Evolutionary conservation across 2,888 invertebrate genomes (phyloP).

Genomic region (Rapana venosa): DNA sequence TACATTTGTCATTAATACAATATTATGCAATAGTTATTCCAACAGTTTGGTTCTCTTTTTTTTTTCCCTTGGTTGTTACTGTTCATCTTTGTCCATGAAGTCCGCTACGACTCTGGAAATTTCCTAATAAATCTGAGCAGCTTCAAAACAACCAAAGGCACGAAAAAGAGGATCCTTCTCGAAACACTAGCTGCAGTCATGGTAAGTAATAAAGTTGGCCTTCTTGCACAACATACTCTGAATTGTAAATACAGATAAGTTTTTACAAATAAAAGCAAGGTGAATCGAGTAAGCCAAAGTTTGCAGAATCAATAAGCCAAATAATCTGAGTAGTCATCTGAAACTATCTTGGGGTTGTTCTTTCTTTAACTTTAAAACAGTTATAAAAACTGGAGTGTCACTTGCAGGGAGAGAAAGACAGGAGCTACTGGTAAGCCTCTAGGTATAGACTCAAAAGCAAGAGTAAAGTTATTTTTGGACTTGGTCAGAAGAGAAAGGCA

Average conservation of each 20-base stretch:
- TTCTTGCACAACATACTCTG: no score
- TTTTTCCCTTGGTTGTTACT: no score
- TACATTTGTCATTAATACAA: no score
- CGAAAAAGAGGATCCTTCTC: no score
- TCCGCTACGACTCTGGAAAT: neutral
- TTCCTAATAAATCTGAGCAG: neutral
- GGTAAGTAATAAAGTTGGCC: no score
- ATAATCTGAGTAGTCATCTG: neutral
- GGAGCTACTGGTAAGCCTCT: neutral
- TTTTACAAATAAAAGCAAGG: neutral
- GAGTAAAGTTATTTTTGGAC: neutral
- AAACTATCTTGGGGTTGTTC: neutral
- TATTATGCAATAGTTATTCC: no score
- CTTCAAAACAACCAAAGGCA: neutral
- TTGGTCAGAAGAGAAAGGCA: conserved; percentile 17
- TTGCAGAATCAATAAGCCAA: neutral
- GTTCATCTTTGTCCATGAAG: no score
- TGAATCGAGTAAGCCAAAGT: neutral
- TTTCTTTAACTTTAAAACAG: neutral
- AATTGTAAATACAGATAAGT: no score
- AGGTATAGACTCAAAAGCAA: neutral
- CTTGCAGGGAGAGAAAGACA: conserved; percentile 4
- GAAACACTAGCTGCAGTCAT: no score
- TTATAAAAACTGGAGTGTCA: neutral
- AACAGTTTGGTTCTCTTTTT: no score